Conservation (phyloP, 2,113 vertebrate species). For the Rhinolophus ferrumequinum region DNA sequence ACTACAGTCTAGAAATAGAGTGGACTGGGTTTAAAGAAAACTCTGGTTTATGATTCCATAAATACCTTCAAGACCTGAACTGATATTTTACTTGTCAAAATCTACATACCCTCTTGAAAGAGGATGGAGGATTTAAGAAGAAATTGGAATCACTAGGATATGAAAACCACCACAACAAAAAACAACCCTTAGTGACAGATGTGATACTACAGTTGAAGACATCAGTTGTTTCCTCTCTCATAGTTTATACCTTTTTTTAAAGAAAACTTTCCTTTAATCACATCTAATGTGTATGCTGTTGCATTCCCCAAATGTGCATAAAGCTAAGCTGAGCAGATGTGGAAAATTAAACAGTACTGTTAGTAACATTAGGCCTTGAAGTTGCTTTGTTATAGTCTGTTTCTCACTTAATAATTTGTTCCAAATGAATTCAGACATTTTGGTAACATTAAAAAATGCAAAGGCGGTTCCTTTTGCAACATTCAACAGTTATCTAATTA, state of each 20-base stretch:
- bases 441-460: constrained; percentile 67
- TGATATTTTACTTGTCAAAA: constrained; percentile 26
- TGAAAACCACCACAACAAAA: not conserved
- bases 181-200: not conserved
- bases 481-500: not conserved
- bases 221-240: not conserved
- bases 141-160: not conserved
- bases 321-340: constrained; percentile 73
- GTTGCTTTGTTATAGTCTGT: constrained; percentile 59
- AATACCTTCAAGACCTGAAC: constrained; percentile 8
- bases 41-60: constrained; percentile 3
- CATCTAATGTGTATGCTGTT: constrained; percentile 52
- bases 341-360: constrained; percentile 70
- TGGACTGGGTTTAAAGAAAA: not conserved
- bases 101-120: not conserved
- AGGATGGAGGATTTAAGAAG: not conserved
- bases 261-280: constrained; percentile 66
- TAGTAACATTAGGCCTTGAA: constrained; percentile 65
- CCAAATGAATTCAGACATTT: constrained; percentile 70
- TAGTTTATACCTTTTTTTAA: constrained; percentile 10
- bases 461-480: constrained; percentile 45
- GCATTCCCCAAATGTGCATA: constrained; percentile 66
- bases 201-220: not conserved
- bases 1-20: not conserved
- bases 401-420: constrained; percentile 70